Evolutionary conservation across 2,113 vertebrate species (phyloP).

Genomic region (Nematolebias whitei): DNA sequence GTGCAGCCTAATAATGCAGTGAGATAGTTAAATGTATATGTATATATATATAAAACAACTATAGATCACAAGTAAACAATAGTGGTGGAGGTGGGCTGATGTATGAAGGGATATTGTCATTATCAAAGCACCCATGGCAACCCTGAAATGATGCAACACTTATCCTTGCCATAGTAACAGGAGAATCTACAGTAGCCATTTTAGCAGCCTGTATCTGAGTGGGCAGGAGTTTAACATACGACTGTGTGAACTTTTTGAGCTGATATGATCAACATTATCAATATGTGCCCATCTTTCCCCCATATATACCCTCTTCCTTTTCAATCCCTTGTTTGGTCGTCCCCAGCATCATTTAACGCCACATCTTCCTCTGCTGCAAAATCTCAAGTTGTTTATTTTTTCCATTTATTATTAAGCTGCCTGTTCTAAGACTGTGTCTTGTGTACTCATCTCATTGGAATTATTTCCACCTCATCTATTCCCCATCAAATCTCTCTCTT

Average conservation of each 20-base stretch:
- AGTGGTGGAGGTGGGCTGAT: neutral
- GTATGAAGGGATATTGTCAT: conserved; percentile 26
- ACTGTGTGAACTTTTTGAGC: conserved; percentile 35
- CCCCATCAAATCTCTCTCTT: conserved; percentile 24
- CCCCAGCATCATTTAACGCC: neutral
- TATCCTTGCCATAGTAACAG: conserved; percentile 66
- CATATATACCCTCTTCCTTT: neutral
- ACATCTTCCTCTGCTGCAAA: conserved; percentile 18
- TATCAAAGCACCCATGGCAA: conserved; percentile 56
- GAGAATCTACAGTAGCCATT: conserved; percentile 32
- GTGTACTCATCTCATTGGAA: conserved; percentile 22
- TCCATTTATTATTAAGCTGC: conserved; percentile 45
- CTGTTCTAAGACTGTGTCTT: conserved; percentile 24
- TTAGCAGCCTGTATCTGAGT: conserved; percentile 29
- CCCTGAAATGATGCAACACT: conserved; percentile 41
- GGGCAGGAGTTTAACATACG: conserved; percentile 43
- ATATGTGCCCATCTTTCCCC: neutral
- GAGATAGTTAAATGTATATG: conserved; percentile 19
- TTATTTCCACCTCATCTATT: conserved; percentile 40
- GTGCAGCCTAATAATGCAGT: neutral
- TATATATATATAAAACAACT: neutral
- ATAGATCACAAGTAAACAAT: conserved; percentile 14
- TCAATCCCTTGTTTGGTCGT: conserved; percentile 12
- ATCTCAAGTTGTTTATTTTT: conserved; percentile 31
- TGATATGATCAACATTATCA: conserved; percentile 2